Base-by-base conservation (phyloP, 2,797 vertebrate species). In the Chloroceryle inda region DNA sequence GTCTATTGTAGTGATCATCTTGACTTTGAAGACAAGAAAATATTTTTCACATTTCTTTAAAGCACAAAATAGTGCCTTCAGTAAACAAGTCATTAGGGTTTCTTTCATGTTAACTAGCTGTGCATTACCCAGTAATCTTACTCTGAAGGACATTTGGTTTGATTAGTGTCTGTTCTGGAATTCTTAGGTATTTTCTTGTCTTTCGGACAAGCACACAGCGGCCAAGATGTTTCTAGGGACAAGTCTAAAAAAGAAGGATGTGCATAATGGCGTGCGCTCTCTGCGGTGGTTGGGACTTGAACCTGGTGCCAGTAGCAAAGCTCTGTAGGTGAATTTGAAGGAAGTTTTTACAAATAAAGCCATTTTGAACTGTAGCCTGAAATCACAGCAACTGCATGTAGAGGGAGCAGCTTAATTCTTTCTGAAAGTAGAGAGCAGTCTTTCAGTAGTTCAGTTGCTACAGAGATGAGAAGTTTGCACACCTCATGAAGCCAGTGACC, bases 1-100 rank as follows among this genome's bases (percentile, higher is more conserved):
- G 99, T 98, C 81, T 73, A 93, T 96, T 95, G 93, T 81, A 96
- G 97, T 95, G 96, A 93, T 82, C 81, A 1, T 72, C 95, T 90
- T 97, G 92, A 85, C 85, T 91, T 96, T 87, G 94, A 96, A 95
- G 95, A 96, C 93, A 95, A 88, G 94, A 89, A 96, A 95, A 79
- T 95, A 93, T 77, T 94, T 88, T 85, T 86, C 92, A 68, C 26
- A 2, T 61, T 79, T 82, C 77, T 71, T 68, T 72, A 77, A 92
- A 94, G 80, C 88, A 89, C 80, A 74, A 74, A 80, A 68, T 24
- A 90, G 56, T 91, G 68, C 89, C 84, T 95, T 95, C 88, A 82
- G 77, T 86, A 67, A 87, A 61, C 44, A 64, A 93, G 52, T 89
- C 88, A 56, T 45, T 92, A 91, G 53, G n/a, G 42, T 87, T 95